phyloP scores from a whole-genome alignment of 2,888 invertebrate genomes.

The Hemistola chrysoprasaria region DNA sequence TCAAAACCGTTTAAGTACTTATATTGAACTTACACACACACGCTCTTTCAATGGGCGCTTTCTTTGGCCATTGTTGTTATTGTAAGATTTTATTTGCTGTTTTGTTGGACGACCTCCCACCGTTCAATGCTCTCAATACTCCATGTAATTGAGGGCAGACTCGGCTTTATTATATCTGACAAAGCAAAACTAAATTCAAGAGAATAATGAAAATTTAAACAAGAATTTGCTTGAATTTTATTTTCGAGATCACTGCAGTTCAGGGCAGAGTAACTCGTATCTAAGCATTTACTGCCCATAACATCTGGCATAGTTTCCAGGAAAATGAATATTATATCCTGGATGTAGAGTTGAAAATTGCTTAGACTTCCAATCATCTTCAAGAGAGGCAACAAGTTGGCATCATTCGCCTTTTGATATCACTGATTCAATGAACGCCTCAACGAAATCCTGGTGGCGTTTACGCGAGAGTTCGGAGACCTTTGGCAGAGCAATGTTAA shows the following conservation, averaged over 20 bases:
- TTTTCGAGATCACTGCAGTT: background rate
- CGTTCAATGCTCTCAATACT: conserved; percentile 15
- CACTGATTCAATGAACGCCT: conserved; percentile 12
- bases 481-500: conserved; percentile 6
- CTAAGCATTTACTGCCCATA: background rate
- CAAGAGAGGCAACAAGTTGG: conserved; percentile 23
- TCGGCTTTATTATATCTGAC: conserved; percentile 2
- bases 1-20: no score
- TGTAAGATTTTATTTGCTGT: conserved; percentile 9
- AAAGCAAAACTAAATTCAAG: no score
- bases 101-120: conserved; percentile 5
- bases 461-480: conserved; percentile 17
- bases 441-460: conserved; percentile 8
- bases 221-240: no score
- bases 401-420: conserved; percentile 17
- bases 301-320: background rate
- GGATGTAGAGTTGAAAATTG: background rate
- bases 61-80: conserved; percentile 5
- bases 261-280: conserved; percentile 4
- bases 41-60: background rate
- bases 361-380: background rate
- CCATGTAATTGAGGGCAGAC: conserved; percentile 9
- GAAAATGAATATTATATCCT: conserved; percentile 4
- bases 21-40: no score
- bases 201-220: no score